Conservation (phyloP, 2,113 vertebrate species). For the Pluvialis apricaria region DNA sequence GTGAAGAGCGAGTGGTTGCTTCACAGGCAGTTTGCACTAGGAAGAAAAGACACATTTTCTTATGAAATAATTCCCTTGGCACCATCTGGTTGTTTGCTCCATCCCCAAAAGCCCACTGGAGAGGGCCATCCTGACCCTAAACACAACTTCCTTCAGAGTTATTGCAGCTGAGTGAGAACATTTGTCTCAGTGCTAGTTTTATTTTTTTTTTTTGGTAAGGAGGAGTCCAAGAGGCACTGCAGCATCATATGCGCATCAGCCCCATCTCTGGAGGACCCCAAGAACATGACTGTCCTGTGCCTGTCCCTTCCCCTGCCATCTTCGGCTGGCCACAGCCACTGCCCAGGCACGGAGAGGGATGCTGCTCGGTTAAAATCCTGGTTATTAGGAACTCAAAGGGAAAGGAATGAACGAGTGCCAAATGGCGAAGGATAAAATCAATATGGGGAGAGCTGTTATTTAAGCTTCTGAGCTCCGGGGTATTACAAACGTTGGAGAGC, state of each 20-base stretch:
- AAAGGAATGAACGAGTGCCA: conserved; percentile 25
- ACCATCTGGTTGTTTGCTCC: neutral
- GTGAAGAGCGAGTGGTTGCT: fast-evolving
- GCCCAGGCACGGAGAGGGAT: neutral
- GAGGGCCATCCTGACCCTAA: neutral
- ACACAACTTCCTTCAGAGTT: neutral
- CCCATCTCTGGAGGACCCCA: neutral
- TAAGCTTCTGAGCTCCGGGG: conserved; percentile 34
- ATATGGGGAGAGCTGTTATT: conserved; percentile 36
- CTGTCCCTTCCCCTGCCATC: neutral
- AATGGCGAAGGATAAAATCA: conserved; percentile 45
- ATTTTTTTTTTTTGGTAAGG: neutral
- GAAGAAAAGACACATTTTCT: neutral
- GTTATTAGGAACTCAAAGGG: conserved; percentile 37
- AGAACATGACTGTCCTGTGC: neutral
- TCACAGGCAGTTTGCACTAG: neutral
- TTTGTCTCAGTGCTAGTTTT: neutral
- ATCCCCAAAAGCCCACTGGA: neutral
- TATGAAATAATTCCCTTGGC: neutral
- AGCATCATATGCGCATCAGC: neutral
- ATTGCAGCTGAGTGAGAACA: neutral
- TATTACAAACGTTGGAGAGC: conserved; percentile 30
- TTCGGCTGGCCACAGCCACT: neutral
- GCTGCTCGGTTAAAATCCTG: neutral
- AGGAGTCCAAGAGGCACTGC: neutral